A percentile compares a stretch with the other conserved stretches of the same genome.
Evolutionary conservation across 2,113 vertebrate genomes (phyloP).

Genomic region (Grammomys dolichurus): DNA sequence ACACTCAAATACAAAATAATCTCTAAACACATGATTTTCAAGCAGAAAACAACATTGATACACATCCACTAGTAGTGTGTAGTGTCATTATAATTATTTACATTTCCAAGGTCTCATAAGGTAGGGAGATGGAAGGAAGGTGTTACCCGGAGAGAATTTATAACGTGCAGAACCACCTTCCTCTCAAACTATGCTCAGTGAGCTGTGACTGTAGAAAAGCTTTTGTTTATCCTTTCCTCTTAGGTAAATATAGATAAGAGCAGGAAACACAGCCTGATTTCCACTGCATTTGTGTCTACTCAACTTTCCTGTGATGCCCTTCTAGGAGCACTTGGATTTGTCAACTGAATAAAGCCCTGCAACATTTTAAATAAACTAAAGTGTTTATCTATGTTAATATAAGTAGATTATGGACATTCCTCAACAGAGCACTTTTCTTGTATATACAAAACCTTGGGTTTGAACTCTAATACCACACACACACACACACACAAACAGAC

Average conservation of each 20-base stretch:
- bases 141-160: neutral
- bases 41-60: constrained; percentile 20
- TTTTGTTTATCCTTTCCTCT: neutral
- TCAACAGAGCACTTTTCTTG: neutral
- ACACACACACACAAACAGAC: no score
- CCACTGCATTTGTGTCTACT: neutral
- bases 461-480: neutral
- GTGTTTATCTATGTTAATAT: neutral
- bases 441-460: neutral
- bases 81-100: constrained; percentile 12
- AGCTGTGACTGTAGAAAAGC: neutral
- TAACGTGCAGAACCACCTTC: neutral
- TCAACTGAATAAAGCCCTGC: neutral
- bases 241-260: neutral
- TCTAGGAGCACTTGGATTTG: neutral
- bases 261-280: neutral
- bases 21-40: neutral
- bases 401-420: neutral
- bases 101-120: neutral
- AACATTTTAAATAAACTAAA: constrained; percentile 27
- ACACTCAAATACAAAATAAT: constrained; percentile 42
- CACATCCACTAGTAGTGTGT: neutral
- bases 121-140: neutral
- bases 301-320: no score
- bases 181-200: neutral